Conservation (phyloP, 2,888 invertebrate genomes). For the Trichopria drosophilae region DNA sequence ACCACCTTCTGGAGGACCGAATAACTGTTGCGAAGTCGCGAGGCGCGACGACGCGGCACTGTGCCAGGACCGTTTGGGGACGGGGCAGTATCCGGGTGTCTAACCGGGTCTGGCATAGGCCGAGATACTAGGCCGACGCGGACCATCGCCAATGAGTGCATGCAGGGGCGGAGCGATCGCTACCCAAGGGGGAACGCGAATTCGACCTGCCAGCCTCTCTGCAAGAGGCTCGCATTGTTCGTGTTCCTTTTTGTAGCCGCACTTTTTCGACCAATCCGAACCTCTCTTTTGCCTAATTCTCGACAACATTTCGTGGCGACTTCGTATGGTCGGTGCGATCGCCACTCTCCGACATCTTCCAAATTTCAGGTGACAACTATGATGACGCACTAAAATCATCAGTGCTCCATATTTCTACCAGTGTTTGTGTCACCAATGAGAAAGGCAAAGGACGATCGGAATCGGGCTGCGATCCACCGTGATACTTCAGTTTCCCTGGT, state of each 20-base stretch:
- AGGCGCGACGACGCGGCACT: slow-evolving; percentile 51
- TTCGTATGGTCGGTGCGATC: too few relatives aligned
- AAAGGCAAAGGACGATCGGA: too few relatives aligned
- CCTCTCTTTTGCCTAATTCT: too few relatives aligned
- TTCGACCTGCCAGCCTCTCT: slow-evolving; percentile 35
- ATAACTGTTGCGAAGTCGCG: slow-evolving; percentile 25
- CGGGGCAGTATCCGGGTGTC: slow-evolving; percentile 33
- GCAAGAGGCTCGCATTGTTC: slow-evolving; percentile 10
- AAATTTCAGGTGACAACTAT: too few relatives aligned
- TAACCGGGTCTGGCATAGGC: slow-evolving; percentile 49
- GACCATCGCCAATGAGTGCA: slow-evolving; percentile 57
- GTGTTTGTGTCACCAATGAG: slow-evolving; percentile 27
- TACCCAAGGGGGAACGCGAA: slow-evolving; percentile 43
- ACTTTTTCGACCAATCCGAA: too few relatives aligned
- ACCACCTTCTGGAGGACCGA: too few relatives aligned
- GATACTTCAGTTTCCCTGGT: too few relatives aligned
- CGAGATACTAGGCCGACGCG: slow-evolving; percentile 54
- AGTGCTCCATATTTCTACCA: too few relatives aligned
- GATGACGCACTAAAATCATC: too few relatives aligned
- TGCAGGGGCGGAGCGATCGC: slow-evolving; percentile 53
- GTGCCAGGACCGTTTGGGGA: slow-evolving; percentile 44
- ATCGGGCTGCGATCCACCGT: too few relatives aligned
- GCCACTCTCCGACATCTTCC: too few relatives aligned
- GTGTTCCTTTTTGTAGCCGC: slow-evolving; percentile 20
- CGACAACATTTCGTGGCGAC: too few relatives aligned